phyloP scores from a whole-genome alignment of 1,140 invertebrate species.

The Rhopalosiphum padi region DNA sequence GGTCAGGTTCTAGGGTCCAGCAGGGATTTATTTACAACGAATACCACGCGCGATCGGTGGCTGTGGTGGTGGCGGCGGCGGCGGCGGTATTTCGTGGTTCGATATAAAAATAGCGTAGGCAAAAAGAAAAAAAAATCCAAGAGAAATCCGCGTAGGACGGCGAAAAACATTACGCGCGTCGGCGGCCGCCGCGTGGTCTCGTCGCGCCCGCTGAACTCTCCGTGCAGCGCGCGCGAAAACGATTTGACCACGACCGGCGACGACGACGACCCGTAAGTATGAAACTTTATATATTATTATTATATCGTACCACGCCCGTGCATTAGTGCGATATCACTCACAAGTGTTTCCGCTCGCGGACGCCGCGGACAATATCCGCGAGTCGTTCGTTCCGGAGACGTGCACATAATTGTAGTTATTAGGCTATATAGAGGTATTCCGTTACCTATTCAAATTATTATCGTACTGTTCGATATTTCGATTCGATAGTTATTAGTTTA shows the following conservation, averaged over 20 bases:
- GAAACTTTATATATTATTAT: not conserved
- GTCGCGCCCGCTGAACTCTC: not conserved
- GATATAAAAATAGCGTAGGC: conserved; percentile 48
- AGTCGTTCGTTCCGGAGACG: no score
- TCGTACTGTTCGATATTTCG: no score
- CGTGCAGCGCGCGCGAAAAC: not conserved
- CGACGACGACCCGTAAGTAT: not conserved
- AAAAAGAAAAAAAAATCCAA: not conserved
- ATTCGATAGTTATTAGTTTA: no score
- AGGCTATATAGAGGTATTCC: no score
- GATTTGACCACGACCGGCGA: not conserved
- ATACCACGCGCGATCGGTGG: not conserved
- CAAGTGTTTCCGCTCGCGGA: no score
- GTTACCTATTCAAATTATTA: no score
- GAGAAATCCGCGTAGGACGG: conserved; percentile 32
- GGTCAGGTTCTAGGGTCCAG: not conserved
- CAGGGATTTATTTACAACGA: conserved; percentile 32
- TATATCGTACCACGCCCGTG: not conserved
- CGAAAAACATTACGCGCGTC: not conserved
- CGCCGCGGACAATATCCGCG: no score
- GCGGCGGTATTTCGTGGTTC: conserved; percentile 20
- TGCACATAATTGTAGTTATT: no score
- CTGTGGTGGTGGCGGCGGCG: no score
- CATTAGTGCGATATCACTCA: not conserved
- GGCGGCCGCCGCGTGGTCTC: conserved; percentile 36